Evolutionary conservation across 2,113 vertebrate species (phyloP).

Genomic region (Nycticebus coucang): DNA sequence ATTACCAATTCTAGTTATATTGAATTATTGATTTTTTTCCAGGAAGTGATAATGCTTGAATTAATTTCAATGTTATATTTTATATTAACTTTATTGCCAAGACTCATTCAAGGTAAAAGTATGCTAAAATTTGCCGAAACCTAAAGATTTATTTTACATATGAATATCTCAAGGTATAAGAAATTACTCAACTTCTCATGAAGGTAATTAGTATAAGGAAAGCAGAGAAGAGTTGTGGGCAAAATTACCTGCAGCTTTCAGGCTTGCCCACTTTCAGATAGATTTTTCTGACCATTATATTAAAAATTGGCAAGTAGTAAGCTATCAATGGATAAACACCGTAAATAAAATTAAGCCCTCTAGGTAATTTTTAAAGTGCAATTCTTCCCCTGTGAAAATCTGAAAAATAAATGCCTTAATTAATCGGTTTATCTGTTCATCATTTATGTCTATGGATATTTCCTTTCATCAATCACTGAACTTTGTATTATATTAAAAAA

Average conservation of each 20-base stretch:
- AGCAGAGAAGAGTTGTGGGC: neutral
- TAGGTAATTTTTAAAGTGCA: neutral
- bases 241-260: accelerated
- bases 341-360: neutral
- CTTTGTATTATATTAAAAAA: neutral
- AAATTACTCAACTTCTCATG: neutral
- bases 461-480: neutral
- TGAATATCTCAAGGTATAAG: neutral
- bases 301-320: neutral
- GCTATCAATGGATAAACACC: neutral
- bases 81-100: neutral
- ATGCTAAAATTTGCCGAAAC: neutral
- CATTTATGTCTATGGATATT: neutral
- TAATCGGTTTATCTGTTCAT: neutral
- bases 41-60: neutral
- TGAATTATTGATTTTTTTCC: neutral
- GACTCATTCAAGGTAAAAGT: neutral
- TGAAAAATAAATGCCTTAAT: neutral
- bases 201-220: neutral
- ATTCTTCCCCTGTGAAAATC: neutral
- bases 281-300: neutral
- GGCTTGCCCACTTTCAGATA: neutral
- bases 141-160: neutral
- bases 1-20: neutral
- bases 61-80: neutral